Conservation (phyloP, 2,888 invertebrate genomes). For the Mythimna albipuncta region DNA sequence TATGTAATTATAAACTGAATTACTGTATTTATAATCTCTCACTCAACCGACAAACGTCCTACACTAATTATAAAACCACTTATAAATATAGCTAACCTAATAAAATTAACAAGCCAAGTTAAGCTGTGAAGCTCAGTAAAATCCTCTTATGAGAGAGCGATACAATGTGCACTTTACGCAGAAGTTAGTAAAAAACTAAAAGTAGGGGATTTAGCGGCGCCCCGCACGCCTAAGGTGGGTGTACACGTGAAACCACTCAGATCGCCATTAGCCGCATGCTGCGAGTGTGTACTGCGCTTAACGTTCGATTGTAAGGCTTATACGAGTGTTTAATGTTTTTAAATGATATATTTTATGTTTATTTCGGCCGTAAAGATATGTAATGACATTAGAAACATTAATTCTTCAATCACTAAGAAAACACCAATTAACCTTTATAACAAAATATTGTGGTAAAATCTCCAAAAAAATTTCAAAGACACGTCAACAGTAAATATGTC, state of each 20-base stretch:
- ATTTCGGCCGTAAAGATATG: background rate
- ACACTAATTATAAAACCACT: background rate
- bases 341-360: conserved; percentile 20
- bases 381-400: background rate
- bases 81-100: conserved; percentile 22
- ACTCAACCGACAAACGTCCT: background rate
- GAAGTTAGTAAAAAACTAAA: conserved; percentile 83
- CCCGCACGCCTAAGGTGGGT: conserved; percentile 79
- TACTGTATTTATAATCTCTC: too few species aligned
- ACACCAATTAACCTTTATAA: conserved; percentile 4
- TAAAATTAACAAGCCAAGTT: conserved; percentile 52
- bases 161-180: conserved; percentile 78
- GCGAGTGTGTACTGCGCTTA: conserved; percentile 63
- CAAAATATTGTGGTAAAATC: conserved; percentile 16
- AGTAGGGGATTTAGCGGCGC: conserved; percentile 77
- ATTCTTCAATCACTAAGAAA: background rate
- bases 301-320: conserved; percentile 55
- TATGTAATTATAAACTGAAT: too few species aligned
- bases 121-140: conserved; percentile 59
- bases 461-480: conserved; percentile 26
- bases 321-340: conserved; percentile 40
- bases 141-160: conserved; percentile 80
- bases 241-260: conserved; percentile 88
- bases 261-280: conserved; percentile 76
- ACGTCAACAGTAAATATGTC: conserved; percentile 59